Percentiles rank a stretch among this genome's conserved stretches.
Evolutionary conservation across 2,797 vertebrate genomes (phyloP).

Genomic region (Pempheris klunzingeri): DNA sequence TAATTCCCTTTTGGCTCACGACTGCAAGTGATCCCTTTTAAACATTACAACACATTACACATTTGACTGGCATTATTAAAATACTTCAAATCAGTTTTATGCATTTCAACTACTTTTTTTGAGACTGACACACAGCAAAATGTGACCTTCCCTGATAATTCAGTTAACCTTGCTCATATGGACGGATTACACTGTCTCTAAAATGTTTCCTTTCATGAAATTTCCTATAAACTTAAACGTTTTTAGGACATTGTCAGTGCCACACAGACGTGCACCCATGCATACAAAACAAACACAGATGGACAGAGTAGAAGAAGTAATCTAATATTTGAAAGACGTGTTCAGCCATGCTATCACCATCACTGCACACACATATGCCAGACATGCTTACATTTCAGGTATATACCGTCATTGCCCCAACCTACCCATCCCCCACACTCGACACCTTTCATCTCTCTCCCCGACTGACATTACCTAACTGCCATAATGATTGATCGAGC

Average conservation of each 20-base stretch:
- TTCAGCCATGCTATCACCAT: neutral
- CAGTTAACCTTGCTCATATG: neutral
- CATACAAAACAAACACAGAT: conserved; percentile 2
- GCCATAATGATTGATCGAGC: conserved; percentile 63
- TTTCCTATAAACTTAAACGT: neutral
- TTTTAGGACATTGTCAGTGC: neutral
- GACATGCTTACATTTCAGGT: conserved; percentile 26
- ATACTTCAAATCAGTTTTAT: neutral
- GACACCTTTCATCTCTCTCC: conserved; percentile 18
- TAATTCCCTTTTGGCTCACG: too few relatives aligned
- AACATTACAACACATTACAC: too few relatives aligned
- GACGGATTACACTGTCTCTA: neutral
- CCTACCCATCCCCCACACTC: conserved; percentile 36
- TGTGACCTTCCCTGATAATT: neutral
- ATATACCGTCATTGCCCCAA: neutral
- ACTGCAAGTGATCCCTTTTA: too few relatives aligned
- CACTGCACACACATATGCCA: neutral
- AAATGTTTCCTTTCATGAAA: neutral
- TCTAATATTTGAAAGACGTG: neutral
- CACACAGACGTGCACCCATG: neutral
- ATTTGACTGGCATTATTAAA: too few relatives aligned
- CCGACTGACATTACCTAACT: conserved; percentile 43
- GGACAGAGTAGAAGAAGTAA: neutral
- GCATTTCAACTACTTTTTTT: neutral
- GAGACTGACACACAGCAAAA: neutral